A percentile compares a stretch with the other conserved stretches of the same genome.
Evolutionary conservation across 1,140 invertebrate species (phyloP).

Genomic region (Leptinotarsa defecta): DNA sequence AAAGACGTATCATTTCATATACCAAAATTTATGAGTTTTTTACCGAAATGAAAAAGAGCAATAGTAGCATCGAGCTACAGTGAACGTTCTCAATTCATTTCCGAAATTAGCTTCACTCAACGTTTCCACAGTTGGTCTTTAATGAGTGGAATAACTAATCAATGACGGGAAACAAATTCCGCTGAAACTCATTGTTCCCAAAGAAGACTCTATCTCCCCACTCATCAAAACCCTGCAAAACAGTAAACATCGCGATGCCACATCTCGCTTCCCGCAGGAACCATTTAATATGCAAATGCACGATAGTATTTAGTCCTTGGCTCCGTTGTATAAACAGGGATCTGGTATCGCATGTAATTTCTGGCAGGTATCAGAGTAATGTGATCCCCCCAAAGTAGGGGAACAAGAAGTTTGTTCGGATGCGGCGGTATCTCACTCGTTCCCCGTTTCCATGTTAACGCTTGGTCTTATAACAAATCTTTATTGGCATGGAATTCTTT

Average conservation of each 20-base stretch:
- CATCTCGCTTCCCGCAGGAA: not conserved
- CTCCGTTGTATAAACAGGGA: not conserved
- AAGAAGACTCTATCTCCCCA: not conserved
- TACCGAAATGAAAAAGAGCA: too few species aligned
- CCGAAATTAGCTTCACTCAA: too few species aligned
- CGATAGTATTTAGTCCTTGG: not conserved
- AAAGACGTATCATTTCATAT: too few species aligned
- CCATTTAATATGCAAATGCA: not conserved
- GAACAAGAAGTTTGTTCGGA: not conserved
- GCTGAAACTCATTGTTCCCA: too few species aligned
- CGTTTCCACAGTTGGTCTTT: too few species aligned
- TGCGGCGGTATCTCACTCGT: not conserved
- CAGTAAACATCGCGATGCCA: not conserved
- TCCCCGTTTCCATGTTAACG: not conserved
- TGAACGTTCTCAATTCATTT: too few species aligned
- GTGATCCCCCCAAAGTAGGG: not conserved
- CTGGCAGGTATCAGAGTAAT: constrained; percentile 2
- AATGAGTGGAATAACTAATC: too few species aligned
- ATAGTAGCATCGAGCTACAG: too few species aligned
- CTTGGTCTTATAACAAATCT: not conserved
- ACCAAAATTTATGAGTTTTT: too few species aligned
- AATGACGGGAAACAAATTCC: too few species aligned
- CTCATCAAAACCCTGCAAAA: not conserved
- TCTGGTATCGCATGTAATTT: not conserved
- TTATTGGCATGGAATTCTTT: too few species aligned